Evolutionary conservation across 2,797 vertebrate species (phyloP).

Genomic region (Xenentodon cancila): DNA sequence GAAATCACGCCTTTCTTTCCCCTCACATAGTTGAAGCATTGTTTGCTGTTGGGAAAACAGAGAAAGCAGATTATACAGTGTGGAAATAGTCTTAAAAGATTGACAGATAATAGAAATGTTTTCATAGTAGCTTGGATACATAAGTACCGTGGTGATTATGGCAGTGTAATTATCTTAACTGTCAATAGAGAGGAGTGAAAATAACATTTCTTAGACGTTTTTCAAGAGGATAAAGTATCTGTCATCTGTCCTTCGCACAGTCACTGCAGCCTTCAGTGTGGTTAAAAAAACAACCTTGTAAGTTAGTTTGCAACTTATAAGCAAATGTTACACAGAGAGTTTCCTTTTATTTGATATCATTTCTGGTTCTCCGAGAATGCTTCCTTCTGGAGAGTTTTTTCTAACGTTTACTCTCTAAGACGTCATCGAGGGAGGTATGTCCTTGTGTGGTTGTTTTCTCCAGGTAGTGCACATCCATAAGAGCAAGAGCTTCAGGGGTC

Average conservation of each 20-base stretch:
- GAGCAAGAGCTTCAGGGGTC: too few relatives aligned
- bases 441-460: too few relatives aligned
- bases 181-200: conserved; percentile 53
- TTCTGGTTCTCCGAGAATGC: too few relatives aligned
- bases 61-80: conserved; percentile 38
- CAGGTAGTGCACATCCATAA: too few relatives aligned
- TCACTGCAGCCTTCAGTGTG: too few relatives aligned
- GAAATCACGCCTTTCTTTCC: conserved; percentile 37
- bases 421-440: too few relatives aligned
- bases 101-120: conserved; percentile 73
- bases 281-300: too few relatives aligned
- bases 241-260: conserved; percentile 38
- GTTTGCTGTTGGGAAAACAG: conserved; percentile 50
- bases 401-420: too few relatives aligned
- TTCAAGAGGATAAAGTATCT: conserved; percentile 37
- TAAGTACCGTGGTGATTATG: conserved; percentile 58
- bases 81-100: conserved; percentile 74
- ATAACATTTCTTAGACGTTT: conserved; percentile 55
- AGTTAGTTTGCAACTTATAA: too few relatives aligned
- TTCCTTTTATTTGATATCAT: too few relatives aligned
- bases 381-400: too few relatives aligned
- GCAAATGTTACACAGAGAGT: too few relatives aligned
- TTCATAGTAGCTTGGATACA: conserved; percentile 60
- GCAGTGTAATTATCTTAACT: conserved; percentile 65
- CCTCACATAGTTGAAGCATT: conserved; percentile 38